Evolutionary conservation across 2,888 invertebrate species (phyloP), one percentile per base, ranked within the genome.

Genomic region (Tricholauxania praeusta): DNA sequence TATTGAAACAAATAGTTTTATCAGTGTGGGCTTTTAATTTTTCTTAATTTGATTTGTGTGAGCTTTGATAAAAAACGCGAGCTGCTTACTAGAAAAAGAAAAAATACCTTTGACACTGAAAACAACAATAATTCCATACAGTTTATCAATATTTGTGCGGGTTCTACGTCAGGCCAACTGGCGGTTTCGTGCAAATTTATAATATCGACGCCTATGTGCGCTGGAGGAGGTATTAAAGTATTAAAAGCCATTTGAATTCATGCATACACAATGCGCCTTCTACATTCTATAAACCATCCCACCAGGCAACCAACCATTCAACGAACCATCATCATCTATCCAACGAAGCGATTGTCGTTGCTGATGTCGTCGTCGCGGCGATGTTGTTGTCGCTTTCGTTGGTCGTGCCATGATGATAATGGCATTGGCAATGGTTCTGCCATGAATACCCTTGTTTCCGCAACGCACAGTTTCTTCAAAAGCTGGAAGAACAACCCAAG

Each of bases 231-330:
- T 71, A 74, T 74, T 72, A 67, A 74, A 59, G 72, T 72, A 69
- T 72, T 68, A 74, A 74, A 73, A 73, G 64, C 47, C 70, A 73
- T 73, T 73, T 69, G 60, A 71, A 60, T 67, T 63, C 71, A 73
- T 22, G 55, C 67, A 63, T 63, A 32, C 59, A 69, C 59, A 48
- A 68, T 53, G 52, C 57, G 53, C 53, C 57, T 12, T 59, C 48
- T n/a, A 17, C 48, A 49, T 63, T 62, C 72, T 48, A 49, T 22
- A 52, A 19, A 22, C 64, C 47, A 57, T 6, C 51, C 69, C 49
- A 51, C 64, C 64, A 64, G 51, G 19, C 49, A 28, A 22, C 48
- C 39, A 51, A 22, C 62, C 51, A 65, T 22, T 22, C 48, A 52
- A 22, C 39, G 47, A 15, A 28, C 53, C n/a, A 66, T 17, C 64